Evolutionary conservation across 2,797 vertebrate species (phyloP), one percentile per base, ranked within the genome.

Genomic region (Hephaestus fuliginosus): DNA sequence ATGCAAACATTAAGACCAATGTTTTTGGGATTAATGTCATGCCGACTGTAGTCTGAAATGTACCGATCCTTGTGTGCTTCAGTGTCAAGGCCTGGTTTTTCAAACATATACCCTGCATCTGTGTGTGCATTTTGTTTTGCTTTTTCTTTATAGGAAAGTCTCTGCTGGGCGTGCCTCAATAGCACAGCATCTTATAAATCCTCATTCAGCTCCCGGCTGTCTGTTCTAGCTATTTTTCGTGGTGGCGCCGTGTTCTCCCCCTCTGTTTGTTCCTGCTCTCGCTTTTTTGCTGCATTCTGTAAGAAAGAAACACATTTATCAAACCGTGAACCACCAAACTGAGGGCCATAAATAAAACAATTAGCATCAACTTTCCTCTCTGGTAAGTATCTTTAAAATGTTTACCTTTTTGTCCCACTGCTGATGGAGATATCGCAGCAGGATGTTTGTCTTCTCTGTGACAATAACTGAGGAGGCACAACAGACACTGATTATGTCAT

Each of bases 381-480:
- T 12, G 20, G 36, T 2, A 13, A 39, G 2, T 7, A 5, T 33
- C 13, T 49, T 55, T 14, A 18, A 69, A 68, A 53, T 3, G n/a
- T 68, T 69, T 95, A 98, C 98, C 97, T 98, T 98, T 95, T 98
- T 99, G 94, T 98, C 97, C 97, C 97, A 99, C 91, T 98, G 97
- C 87, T 98, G 97, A 82, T 98, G 97, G 80, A 98, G 95, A 88
- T 98, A 99, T 82, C 98, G 96, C 91, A 99, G 89, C 51, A 99
- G 96, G 80, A 98, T 98, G 87, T 98, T 98, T 82, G 97, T 98
- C 92, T 98, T 99, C 93, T 99, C 98, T 93, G 98, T 98, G 74
- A 99, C 97, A 43, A 99, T 99, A 89, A 99, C 98, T 99, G 90
- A 70, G 56, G 30, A 86, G 22, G 85, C 36, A 76, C 55, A 66